Base-by-base conservation (phyloP, 2,113 vertebrate species). In the Takifugu flavidus region DNA sequence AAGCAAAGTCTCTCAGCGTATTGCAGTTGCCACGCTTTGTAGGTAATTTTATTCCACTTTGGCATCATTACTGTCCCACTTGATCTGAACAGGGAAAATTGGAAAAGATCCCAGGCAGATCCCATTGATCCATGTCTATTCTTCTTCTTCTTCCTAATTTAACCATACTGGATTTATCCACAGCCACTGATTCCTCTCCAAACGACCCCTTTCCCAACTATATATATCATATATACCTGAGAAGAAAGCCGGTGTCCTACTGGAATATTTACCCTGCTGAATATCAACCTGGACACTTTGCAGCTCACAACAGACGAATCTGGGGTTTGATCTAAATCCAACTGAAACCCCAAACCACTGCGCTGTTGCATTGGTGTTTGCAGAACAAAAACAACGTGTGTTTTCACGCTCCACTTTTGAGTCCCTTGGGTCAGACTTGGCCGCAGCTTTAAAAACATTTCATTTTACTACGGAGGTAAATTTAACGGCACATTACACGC, bases 401-500 rank as follows among this genome's bases (percentile, higher is more conserved):
- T 56, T 43, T 50, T 44, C 10, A 6, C 1, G 11, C 25, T 56
- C 28, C 8, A 39, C 12, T 77, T 74, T 58, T 45, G 4, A 25
- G 28, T 68, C 65, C 75, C 55, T 45, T 6, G 65, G 50, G 59
- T 69, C 25, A 13, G 51, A 71, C 50, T 84, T 71, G 65, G 73
- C 52, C 13, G 15, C 42, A 53, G 42, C 65, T 75, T 65, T 66
- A 67, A 68, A 59, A 60, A 45, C 67, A 70, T 74, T 74, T 60
- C 1, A 43, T 53, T 74, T 68, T 47, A 61, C 72, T 51, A 47
- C 52, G 20, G 54, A 45, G 14, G 44, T 45, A 45, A 14, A 14
- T 45, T 45, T 45, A 45, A 14, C 13, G 8, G 34, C 34, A 39
- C 34, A 39, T 39, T 39, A 11, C 7, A 39, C 34, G 20, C 34